Evolutionary conservation across 2,797 vertebrate genomes (phyloP).

Genomic region (Argya squamiceps): DNA sequence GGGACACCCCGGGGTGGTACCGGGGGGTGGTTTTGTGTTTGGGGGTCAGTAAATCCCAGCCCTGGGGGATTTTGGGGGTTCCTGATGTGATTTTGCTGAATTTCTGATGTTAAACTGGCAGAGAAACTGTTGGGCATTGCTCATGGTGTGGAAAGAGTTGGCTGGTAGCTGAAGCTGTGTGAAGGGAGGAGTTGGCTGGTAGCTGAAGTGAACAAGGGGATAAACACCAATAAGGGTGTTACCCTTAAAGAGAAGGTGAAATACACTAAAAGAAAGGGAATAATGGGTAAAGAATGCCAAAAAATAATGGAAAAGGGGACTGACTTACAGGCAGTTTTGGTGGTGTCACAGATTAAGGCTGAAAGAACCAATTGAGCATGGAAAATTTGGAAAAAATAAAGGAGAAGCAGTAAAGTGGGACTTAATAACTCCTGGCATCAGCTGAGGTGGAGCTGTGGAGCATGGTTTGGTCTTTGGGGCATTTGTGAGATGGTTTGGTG

Average conservation of each 20-base stretch:
- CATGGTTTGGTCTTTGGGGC: too few species aligned
- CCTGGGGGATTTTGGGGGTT: accelerated
- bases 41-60: neutral
- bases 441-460: neutral
- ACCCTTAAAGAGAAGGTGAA: neutral
- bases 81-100: neutral
- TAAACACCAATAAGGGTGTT: neutral
- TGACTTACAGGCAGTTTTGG: neutral
- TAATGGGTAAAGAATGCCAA: neutral
- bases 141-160: neutral
- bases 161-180: neutral
- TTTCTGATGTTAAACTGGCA: neutral
- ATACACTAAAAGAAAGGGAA: neutral
- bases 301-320: neutral
- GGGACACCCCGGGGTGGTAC: neutral
- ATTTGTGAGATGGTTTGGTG: neutral
- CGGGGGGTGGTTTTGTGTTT: accelerated
- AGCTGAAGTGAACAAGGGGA: too few species aligned
- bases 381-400: neutral
- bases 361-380: neutral
- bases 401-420: neutral
- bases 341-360: neutral
- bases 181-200: neutral
- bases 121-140: neutral
- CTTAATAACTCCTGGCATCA: neutral